Conservation (phyloP, 2,113 vertebrate genomes). For the Enhydra lutris region DNA sequence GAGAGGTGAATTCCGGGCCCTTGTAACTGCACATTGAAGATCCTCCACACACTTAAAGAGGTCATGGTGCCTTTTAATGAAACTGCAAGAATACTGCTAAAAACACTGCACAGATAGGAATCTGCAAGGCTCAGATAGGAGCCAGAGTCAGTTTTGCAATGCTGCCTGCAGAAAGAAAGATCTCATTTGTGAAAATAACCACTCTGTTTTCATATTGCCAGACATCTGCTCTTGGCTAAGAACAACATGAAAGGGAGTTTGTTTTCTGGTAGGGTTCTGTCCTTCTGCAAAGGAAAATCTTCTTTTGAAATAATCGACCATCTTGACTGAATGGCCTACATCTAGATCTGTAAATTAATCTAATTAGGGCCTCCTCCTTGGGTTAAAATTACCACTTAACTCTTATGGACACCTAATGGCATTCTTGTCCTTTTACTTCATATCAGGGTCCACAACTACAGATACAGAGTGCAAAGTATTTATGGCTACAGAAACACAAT, state of each 20-base stretch:
- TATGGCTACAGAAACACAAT: not conserved
- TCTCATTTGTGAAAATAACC: constrained; percentile 72
- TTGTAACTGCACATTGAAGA: not conserved
- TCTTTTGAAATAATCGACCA: constrained; percentile 59
- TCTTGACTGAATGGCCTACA: constrained; percentile 39
- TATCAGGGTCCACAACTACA: not conserved
- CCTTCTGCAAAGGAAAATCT: constrained; percentile 54
- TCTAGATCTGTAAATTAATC: constrained; percentile 56
- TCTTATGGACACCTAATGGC: not conserved
- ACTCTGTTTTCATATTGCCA: constrained; percentile 71
- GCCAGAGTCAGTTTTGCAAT: constrained; percentile 38
- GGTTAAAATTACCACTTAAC: constrained; percentile 39
- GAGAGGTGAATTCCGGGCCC: not conserved
- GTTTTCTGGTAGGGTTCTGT: constrained; percentile 58
- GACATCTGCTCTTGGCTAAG: constrained; percentile 74
- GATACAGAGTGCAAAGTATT: not conserved
- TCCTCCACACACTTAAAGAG: not conserved
- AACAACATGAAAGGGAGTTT: constrained; percentile 64
- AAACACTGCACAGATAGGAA: not conserved
- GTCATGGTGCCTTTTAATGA: constrained; percentile 27
- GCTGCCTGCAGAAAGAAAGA: constrained; percentile 58
- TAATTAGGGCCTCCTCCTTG: constrained; percentile 32
- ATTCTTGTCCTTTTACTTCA: not conserved
- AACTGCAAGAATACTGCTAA: not conserved
- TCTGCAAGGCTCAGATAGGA: constrained; percentile 31